Evolutionary conservation across 2,797 vertebrate genomes (phyloP).

Genomic region (Tadarida brasiliensis): DNA sequence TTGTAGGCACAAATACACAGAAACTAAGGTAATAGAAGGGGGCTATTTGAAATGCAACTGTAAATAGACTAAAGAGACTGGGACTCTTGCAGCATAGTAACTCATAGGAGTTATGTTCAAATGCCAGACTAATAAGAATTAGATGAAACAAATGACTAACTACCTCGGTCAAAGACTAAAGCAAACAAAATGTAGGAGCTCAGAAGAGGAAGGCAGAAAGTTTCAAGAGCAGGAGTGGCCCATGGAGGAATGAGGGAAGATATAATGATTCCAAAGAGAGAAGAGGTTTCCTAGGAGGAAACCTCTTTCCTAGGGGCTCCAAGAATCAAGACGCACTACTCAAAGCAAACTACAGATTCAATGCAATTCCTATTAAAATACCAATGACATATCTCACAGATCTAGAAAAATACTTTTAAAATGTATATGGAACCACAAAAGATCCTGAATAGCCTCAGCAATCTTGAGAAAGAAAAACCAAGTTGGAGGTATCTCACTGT

Average conservation of each 20-base stretch:
- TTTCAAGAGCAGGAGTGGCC: neutral
- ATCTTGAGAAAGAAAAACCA: too few relatives aligned
- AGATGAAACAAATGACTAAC: constrained; percentile 26
- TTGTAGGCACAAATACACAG: constrained; percentile 13
- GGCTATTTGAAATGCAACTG: constrained; percentile 11
- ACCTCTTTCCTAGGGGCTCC: neutral
- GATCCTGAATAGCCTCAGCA: too few relatives aligned
- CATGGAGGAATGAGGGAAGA: neutral
- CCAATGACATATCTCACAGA: too few relatives aligned
- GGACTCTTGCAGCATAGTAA: neutral
- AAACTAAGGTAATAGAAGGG: neutral
- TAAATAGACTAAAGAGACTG: neutral
- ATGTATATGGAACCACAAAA: too few relatives aligned
- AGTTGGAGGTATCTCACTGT: too few relatives aligned
- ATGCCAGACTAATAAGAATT: neutral
- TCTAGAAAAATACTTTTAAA: too few relatives aligned
- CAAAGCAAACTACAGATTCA: neutral
- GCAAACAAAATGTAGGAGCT: neutral
- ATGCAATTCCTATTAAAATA: too few relatives aligned
- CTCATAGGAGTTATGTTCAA: neutral
- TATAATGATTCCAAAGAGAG: neutral
- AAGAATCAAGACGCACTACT: neutral
- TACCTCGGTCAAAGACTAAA: constrained; percentile 17
- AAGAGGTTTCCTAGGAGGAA: neutral
- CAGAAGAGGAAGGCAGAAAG: neutral